phyloP scores from a whole-genome alignment of 2,888 invertebrate genomes.

The Amiota mariae region DNA sequence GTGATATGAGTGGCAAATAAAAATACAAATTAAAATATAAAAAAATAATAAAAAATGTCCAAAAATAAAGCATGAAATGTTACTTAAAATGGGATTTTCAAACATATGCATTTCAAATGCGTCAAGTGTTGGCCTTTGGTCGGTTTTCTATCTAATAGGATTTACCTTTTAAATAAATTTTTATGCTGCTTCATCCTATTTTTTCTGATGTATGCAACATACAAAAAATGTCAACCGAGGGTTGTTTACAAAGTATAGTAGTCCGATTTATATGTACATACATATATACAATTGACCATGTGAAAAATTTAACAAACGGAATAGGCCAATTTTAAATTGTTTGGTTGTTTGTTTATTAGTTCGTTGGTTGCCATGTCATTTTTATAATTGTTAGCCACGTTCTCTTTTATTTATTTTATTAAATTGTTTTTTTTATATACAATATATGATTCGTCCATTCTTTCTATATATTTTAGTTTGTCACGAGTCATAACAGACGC shows the following conservation, averaged over 20 bases:
- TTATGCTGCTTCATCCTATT: background rate
- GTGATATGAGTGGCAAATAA: no score
- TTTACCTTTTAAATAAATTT: conserved; percentile 1
- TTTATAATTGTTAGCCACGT: conserved; percentile 10
- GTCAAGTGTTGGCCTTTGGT: background rate
- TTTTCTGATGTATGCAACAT: no score
- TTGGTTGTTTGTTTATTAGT: no score
- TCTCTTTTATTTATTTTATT: background rate
- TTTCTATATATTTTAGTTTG: background rate
- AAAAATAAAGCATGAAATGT: background rate
- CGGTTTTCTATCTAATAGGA: background rate
- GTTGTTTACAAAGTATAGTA: no score
- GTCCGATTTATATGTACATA: no score
- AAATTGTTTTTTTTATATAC: background rate
- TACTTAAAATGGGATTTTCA: background rate
- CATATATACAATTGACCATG: no score
- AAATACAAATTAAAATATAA: no score
- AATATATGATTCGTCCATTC: background rate
- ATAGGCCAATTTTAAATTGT: no score
- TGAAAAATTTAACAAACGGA: no score
- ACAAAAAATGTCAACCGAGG: no score
- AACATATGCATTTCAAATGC: conserved; percentile 1
- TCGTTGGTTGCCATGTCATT: background rate
- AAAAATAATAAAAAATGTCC: no score
- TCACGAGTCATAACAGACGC: background rate